Evolutionary conservation across 1,140 invertebrate genomes (phyloP).

Genomic region (Cotesia typhae): DNA sequence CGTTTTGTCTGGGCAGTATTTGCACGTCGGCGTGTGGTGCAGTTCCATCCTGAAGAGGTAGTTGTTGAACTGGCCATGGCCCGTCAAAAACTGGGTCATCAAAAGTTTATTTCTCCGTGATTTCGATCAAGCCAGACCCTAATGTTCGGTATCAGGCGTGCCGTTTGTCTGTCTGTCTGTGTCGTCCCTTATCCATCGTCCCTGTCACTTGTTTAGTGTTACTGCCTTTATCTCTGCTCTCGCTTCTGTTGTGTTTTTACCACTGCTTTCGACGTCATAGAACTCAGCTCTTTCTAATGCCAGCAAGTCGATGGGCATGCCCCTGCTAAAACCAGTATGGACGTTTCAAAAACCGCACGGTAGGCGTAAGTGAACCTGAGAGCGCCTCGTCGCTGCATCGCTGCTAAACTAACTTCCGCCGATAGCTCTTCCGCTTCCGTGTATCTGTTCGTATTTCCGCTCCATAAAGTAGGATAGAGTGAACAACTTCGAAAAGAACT

Average conservation of each 20-base stretch:
- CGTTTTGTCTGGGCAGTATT: neutral
- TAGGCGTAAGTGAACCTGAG: neutral
- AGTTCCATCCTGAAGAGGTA: neutral
- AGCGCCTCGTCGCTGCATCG: neutral
- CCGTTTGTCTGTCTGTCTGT: neutral
- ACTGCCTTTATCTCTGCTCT: neutral
- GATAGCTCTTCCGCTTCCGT: neutral
- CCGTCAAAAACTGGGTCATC: neutral
- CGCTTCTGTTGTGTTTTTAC: neutral
- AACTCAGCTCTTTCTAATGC: neutral
- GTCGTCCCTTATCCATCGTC: neutral
- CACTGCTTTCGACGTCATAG: neutral
- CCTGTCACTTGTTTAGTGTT: neutral
- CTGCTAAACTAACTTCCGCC: neutral
- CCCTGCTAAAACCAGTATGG: neutral
- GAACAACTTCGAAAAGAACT: neutral
- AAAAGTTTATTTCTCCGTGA: neutral
- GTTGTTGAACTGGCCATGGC: neutral
- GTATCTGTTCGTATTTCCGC: neutral
- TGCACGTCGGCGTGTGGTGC: neutral
- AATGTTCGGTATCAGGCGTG: neutral
- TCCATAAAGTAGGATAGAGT: slow-evolving; percentile 6
- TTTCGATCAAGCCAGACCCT: neutral
- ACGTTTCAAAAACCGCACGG: neutral
- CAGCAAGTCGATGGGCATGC: neutral